Evolutionary conservation across 1,140 invertebrate genomes (phyloP).

Genomic region (Leptoteleia sp.): DNA sequence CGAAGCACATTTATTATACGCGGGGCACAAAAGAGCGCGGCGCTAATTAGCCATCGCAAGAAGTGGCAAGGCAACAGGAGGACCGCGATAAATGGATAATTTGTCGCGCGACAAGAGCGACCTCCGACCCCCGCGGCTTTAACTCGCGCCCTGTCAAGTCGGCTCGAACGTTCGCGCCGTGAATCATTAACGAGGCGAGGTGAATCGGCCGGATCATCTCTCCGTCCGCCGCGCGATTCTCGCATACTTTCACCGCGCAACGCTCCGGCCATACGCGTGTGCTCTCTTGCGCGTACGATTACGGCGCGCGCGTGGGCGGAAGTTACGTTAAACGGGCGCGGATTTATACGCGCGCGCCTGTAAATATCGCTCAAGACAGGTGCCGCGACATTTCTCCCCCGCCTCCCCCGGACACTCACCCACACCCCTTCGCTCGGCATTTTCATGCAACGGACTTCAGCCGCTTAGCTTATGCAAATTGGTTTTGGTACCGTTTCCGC

Average conservation of each 20-base stretch:
- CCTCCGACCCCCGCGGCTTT: constrained; percentile 11
- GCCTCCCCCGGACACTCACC: too few relatives aligned
- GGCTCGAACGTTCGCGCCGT: constrained; percentile 30
- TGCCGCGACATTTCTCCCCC: constrained; percentile 39
- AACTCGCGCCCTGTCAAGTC: constrained; percentile 21
- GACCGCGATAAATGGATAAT: too few relatives aligned
- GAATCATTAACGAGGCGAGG: constrained; percentile 61
- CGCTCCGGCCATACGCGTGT: too few relatives aligned
- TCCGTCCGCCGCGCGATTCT: constrained; percentile 16
- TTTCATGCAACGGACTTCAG: constrained; percentile 58
- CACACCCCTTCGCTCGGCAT: too few relatives aligned
- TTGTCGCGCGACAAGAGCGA: constrained; percentile 6
- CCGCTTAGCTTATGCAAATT: constrained; percentile 61
- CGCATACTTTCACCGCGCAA: constrained; percentile 67
- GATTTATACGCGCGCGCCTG: constrained; percentile 23
- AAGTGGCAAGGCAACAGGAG: too few relatives aligned
- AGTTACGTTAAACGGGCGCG: constrained; percentile 50
- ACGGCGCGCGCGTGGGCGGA: constrained; percentile 66
- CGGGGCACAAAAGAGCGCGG: too few relatives aligned
- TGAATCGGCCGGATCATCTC: constrained; percentile 18
- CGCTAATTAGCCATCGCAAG: too few relatives aligned
- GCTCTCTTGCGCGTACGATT: too few relatives aligned
- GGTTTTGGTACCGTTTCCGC: constrained; percentile 16
- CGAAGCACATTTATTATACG: too few relatives aligned
- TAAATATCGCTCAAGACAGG: constrained; percentile 20